Evolutionary conservation across 2,888 invertebrate species (phyloP).

Genomic region (Tetragonisca angustula): DNA sequence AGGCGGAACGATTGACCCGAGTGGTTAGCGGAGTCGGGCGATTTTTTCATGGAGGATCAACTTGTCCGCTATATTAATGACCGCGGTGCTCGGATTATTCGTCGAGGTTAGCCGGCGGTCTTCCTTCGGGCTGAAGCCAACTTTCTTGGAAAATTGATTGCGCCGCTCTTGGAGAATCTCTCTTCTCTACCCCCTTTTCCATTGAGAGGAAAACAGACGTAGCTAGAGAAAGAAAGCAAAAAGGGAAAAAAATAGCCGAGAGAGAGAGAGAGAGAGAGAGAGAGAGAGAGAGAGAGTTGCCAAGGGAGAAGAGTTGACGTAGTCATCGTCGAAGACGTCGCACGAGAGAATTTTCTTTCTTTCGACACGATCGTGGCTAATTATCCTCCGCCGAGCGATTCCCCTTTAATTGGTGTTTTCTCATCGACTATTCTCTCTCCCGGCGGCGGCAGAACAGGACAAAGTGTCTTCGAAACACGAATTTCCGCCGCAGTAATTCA

Average conservation of each 20-base stretch:
- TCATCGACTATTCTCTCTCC: slow-evolving; percentile 39
- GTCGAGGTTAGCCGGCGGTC: slow-evolving; percentile 61
- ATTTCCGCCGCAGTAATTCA: slow-evolving; percentile 55
- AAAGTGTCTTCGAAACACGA: slow-evolving; percentile 49
- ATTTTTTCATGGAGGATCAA: slow-evolving; percentile 76
- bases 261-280: not conserved
- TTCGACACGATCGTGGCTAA: slow-evolving; percentile 51
- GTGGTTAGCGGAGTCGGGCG: slow-evolving; percentile 62
- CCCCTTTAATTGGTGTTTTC: slow-evolving; percentile 62
- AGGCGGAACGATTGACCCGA: slow-evolving; percentile 66
- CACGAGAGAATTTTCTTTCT: slow-evolving; percentile 17
- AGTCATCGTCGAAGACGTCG: slow-evolving; percentile 10
- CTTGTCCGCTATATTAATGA: slow-evolving; percentile 80
- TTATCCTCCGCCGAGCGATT: slow-evolving; percentile 62
- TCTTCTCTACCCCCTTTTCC: not conserved
- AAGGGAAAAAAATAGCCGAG: not conserved
- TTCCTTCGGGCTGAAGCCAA: slow-evolving; percentile 53
- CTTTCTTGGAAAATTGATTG: slow-evolving; percentile 70
- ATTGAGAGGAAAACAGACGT: slow-evolving; percentile 9
- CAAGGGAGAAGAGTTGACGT: slow-evolving; percentile 1
- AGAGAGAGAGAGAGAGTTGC: not conserved
- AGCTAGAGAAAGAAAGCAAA: slow-evolving; percentile 3
- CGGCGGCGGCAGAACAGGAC: slow-evolving; percentile 33
- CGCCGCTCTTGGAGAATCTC: slow-evolving; percentile 49
- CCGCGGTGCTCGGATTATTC: slow-evolving; percentile 76